Percentiles rank a stretch among this genome's conserved stretches.
Evolutionary conservation across 2,113 vertebrate genomes (phyloP).

Genomic region (Sphyrna mokarran): DNA sequence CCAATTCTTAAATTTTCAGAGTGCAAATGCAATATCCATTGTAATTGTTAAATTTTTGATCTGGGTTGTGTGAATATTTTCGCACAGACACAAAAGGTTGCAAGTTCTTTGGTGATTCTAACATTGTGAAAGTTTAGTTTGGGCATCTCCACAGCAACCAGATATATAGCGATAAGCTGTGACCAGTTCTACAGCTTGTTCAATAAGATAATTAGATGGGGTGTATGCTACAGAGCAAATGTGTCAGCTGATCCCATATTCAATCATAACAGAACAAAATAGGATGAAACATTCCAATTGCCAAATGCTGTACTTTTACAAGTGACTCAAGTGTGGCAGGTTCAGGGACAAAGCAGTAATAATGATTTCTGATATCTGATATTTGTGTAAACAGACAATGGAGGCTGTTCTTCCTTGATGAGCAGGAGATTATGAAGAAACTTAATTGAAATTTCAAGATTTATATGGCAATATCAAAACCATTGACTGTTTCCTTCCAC

Average conservation of each 20-base stretch:
- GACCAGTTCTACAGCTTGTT: background rate
- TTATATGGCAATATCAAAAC: background rate
- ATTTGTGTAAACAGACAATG: background rate
- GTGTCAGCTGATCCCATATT: background rate
- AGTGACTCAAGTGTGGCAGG: background rate
- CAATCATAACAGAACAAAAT: background rate
- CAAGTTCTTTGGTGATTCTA: background rate
- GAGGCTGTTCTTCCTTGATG: background rate
- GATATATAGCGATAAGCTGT: background rate
- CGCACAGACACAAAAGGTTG: background rate
- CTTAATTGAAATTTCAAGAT: background rate
- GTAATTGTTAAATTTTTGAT: background rate
- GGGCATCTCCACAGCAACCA: background rate
- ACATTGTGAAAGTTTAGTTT: background rate
- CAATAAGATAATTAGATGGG: background rate
- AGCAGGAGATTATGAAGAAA: background rate
- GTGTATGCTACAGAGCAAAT: background rate
- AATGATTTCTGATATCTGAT: background rate
- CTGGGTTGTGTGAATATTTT: background rate
- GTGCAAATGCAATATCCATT: background rate
- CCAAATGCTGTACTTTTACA: background rate
- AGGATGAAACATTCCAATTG: background rate
- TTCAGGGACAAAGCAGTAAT: background rate
- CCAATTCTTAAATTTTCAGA: background rate
- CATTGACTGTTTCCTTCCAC: background rate